A percentile compares a stretch with the other conserved stretches of the same genome.
phyloP scores from a whole-genome alignment of 2,113 vertebrate genomes.

The Cinclus cinclus region DNA sequence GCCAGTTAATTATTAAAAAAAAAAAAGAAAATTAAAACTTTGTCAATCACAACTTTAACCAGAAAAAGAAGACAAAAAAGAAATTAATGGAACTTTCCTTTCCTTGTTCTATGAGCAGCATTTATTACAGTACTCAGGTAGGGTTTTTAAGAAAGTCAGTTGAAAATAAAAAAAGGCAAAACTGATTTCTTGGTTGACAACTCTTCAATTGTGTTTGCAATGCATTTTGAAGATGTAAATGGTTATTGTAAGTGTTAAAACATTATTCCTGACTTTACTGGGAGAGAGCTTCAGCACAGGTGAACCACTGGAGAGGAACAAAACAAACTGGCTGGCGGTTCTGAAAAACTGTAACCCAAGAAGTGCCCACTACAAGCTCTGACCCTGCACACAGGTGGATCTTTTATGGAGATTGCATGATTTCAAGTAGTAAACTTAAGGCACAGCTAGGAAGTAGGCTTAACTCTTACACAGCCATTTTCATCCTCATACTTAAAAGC shows the following conservation, averaged over 20 bases:
- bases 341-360: neutral
- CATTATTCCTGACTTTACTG: neutral
- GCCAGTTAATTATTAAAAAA: neutral
- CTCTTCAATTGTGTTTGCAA: neutral
- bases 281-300: neutral
- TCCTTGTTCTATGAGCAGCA: neutral
- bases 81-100: neutral
- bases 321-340: neutral
- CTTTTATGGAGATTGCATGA: neutral
- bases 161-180: conserved; percentile 3
- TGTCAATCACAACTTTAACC: neutral
- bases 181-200: neutral
- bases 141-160: neutral
- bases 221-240: neutral
- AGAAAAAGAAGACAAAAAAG: neutral
- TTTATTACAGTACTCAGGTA: neutral
- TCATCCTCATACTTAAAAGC: neutral
- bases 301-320: neutral
- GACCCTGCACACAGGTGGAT: neutral
- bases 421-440: neutral
- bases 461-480: neutral
- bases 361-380: rapidly evolving
- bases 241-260: neutral
- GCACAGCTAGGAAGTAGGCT: neutral
- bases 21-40: conserved; percentile 10